Evolutionary conservation across 2,888 invertebrate species (phyloP), one percentile per base, ranked within the genome.

Genomic region (Eupithecia dodoneata): DNA sequence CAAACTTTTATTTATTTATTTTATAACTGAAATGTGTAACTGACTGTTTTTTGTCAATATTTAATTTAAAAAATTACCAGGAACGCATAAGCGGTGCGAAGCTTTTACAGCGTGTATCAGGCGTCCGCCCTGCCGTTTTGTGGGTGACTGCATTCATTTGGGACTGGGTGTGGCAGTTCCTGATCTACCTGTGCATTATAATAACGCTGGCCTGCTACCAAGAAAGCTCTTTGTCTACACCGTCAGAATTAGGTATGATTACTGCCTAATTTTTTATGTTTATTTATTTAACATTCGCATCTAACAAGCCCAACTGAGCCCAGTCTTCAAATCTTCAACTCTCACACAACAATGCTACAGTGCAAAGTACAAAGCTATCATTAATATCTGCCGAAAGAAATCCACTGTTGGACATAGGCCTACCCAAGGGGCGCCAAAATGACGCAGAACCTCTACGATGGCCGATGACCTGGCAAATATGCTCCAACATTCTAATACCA

Each of bases 51-150:
- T 18, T 9, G 4, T 15, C 41, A 66, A 66, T 41, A 15, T 7
- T 13, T 12, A 42, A 12, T 55, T 76, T 67, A 30, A 30, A 30
- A 30, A 30, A 30, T 69, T 89, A 97, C 71, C 95, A 97, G 91
- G 98, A 98, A 88, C 95, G 97, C 71, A 93, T 96, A 69, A 96
- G 95, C 79, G 96, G 97, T 76, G 96, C 97, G 42, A 97, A 97
- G 87, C 96, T 97, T 65, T 90, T 97, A 10, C 97, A 97, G 85
- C 96, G 96, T 76, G 97, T 97, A 30, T 97, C 97, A 2, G 97
- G 97, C 0, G 96, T 97, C 0, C 95, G 96, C 47, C 96, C 97
- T 10, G 92, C 95, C 2, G 96, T 96, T 3, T 97, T 97, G 92
- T 98, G 98, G 98, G 83, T 95, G 1, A 93, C 96, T 0, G 96